Evolutionary conservation across 2,113 vertebrate species (phyloP).

Genomic region (Halichoerus grypus): DNA sequence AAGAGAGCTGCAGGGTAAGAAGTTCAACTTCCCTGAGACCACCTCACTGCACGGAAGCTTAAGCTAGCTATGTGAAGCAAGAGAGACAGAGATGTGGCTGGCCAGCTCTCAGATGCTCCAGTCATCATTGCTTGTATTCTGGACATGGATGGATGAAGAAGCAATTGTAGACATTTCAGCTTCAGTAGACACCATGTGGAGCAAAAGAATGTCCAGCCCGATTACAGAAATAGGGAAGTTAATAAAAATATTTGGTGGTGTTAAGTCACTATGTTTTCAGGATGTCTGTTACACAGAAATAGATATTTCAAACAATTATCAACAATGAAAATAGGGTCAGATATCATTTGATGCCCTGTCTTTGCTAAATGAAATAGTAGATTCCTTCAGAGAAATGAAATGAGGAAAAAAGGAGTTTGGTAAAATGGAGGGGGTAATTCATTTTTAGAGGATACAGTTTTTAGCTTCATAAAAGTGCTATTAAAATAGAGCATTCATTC

Average conservation of each 20-base stretch:
- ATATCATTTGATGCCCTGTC: not conserved
- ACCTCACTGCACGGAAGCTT: not conserved
- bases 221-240: not conserved
- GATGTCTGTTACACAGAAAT: not conserved
- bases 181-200: not conserved
- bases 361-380: constrained; percentile 34
- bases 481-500: not conserved
- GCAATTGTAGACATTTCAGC: not conserved
- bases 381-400: constrained; percentile 26
- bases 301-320: not conserved
- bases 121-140: not conserved
- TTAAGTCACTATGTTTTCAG: not conserved
- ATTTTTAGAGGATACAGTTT: not conserved
- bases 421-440: not conserved
- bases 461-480: not conserved
- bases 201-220: not conserved
- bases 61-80: not conserved
- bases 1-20: not conserved
- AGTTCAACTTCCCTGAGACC: not conserved
- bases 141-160: not conserved
- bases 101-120: not conserved
- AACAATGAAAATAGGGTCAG: not conserved
- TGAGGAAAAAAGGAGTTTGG: not conserved
- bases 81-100: not conserved
- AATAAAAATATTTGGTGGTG: not conserved